Base-by-base conservation (phyloP, 2,113 vertebrate species). In the Syrrhaptes paradoxus region DNA sequence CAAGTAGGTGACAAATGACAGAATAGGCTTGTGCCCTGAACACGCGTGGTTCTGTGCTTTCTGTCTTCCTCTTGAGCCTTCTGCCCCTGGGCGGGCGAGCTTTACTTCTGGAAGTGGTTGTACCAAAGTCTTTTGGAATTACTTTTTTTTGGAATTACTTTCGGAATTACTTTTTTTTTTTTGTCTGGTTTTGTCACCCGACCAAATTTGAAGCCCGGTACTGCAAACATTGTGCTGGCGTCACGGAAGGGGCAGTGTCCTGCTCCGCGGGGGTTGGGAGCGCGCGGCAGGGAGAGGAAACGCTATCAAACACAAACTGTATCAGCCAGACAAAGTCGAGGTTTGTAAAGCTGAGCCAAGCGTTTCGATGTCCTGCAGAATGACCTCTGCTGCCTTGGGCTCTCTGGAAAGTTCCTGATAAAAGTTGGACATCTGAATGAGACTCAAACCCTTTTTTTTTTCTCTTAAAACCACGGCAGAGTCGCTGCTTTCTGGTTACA, bases 11-110 rank as follows among this genome's bases (percentile, higher is more conserved):
- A 38, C 58, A 59, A 6, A 48, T 0, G 0, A 10, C 49, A 48
- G 48, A n/a, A 51, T 6, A 48, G 49, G 5, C 41, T 65, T 19
- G 21, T 65, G 46, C 55, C 57, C 16, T 34, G 41, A 48, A 48
- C 41, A 11, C 0, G 0, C 0, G 5, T 62, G 8, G 63, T 62
- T 51, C 15, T 75, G 34, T 46, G 52, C 18, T n/a, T 71, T 61
- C 22, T 52, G 5, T 24, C 10, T 34, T 88, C 57, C 34, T 65
- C 28, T 20, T 41, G 70, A 63, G 48, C 48, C 4, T 11, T 41
- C 22, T 71, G 66, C 4, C 68, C 54, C 34, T 22, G 38, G 20
- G 29, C 0, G 0, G n/a, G 11, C 3, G 7, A 29, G 1, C 58
- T 65, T 81, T 12, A 0, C 25, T 51, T n/a, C n/a, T 52, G 55